Percentiles rank a stretch among this genome's conserved stretches.
Evolutionary conservation across 2,797 vertebrate species (phyloP).

Genomic region (Thaleichthys pacificus): DNA sequence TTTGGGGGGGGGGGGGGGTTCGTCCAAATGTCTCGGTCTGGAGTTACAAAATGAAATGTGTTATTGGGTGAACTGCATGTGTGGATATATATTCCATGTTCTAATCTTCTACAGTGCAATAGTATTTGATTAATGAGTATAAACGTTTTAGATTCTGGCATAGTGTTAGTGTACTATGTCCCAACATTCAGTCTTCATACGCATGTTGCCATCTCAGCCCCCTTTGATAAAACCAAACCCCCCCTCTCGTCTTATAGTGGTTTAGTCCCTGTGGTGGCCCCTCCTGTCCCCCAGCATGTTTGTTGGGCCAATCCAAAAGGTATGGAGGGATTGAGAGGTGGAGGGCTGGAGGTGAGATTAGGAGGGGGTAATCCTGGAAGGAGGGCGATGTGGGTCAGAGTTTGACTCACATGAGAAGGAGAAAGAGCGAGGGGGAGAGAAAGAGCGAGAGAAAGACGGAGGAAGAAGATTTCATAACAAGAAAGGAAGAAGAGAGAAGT

Average conservation of each 20-base stretch:
- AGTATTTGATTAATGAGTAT: background rate
- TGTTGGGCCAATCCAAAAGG: conserved; percentile 59
- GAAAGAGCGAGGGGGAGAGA: conserved; percentile 29
- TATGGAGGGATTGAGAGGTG: conserved; percentile 31
- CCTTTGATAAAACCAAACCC: background rate
- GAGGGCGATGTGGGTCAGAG: conserved; percentile 61
- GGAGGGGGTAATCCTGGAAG: conserved; percentile 66
- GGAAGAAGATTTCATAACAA: conserved; percentile 29
- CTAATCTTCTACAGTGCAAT: background rate
- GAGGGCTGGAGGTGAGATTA: conserved; percentile 65
- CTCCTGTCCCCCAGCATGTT: conserved; percentile 56
- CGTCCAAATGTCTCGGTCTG: conserved; percentile 37
- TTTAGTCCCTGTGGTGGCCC: conserved; percentile 30
- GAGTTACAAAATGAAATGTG: conserved; percentile 31
- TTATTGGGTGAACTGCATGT: conserved; percentile 5
- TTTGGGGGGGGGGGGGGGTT: conserved; percentile 14
- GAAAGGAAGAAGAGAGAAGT: conserved; percentile 20
- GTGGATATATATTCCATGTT: background rate
- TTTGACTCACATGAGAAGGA: conserved; percentile 32
- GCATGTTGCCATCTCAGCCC: background rate
- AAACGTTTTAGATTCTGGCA: background rate
- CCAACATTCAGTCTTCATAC: background rate
- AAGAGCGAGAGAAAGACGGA: conserved; percentile 12
- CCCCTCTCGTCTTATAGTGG: conserved; percentile 11
- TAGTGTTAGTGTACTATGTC: background rate